phyloP scores from a whole-genome alignment of 1,140 invertebrate genomes.

The Reticulitermes speratus region DNA sequence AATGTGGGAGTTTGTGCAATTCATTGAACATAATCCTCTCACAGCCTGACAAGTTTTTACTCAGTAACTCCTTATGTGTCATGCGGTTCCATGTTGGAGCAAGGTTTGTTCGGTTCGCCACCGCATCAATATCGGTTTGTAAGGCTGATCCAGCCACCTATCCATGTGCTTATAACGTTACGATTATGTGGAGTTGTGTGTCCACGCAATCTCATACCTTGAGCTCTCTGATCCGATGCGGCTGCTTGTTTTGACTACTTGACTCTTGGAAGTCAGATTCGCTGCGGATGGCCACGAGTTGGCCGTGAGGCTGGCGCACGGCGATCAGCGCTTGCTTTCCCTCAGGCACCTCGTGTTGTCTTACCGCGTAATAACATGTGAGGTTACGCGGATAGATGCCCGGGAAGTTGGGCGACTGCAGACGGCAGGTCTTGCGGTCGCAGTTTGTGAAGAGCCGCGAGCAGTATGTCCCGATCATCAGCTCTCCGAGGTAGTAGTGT shows the following conservation, averaged over 20 bases:
- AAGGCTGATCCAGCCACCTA: no score
- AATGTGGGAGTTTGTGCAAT: no score
- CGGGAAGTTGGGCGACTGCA: conserved; percentile 89
- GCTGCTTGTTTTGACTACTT: conserved; percentile 47
- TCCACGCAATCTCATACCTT: conserved; percentile 38
- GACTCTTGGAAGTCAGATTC: conserved; percentile 59
- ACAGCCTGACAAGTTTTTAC: no score
- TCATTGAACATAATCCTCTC: no score
- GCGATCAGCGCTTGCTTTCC: conserved; percentile 82
- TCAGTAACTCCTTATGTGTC: no score
- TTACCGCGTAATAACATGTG: conserved; percentile 83
- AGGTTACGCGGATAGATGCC: conserved; percentile 87
- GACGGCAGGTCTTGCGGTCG: conserved; percentile 75
- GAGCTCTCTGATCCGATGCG: conserved; percentile 45
- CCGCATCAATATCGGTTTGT: no score
- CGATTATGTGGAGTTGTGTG: not conserved
- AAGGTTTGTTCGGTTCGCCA: no score
- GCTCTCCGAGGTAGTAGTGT: conserved; percentile 70
- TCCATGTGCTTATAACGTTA: no score
- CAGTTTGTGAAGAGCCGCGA: conserved; percentile 86
- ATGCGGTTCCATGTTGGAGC: no score
- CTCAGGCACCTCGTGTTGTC: conserved; percentile 74
- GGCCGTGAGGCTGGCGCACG: conserved; percentile 77
- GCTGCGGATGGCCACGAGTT: conserved; percentile 76
- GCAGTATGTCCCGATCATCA: conserved; percentile 86